phyloP scores from a whole-genome alignment of 1,140 invertebrate species.

The Scaptomyza hsui region DNA sequence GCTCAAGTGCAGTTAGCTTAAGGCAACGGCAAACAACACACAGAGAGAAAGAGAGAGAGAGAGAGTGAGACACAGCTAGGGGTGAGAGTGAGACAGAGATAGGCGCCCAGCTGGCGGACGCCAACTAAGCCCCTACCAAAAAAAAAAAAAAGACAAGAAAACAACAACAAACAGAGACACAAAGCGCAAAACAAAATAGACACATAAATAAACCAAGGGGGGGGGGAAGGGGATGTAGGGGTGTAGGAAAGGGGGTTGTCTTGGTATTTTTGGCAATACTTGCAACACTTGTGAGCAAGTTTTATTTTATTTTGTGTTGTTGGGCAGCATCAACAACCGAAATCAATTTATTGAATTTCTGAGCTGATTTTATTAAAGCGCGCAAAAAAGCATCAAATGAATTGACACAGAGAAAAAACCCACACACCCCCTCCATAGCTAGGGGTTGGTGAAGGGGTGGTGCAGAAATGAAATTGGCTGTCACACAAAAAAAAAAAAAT shows the following conservation, averaged over 20 bases:
- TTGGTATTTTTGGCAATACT: slow-evolving; percentile 36
- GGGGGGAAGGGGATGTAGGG: not conserved
- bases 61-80: not conserved
- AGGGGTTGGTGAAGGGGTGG: not conserved
- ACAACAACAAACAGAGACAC: slow-evolving; percentile 43
- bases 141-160: slow-evolving; percentile 28
- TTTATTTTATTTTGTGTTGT: not conserved
- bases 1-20: slow-evolving; percentile 41
- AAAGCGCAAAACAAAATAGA: slow-evolving; percentile 47
- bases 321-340: slow-evolving; percentile 32
- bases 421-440: not conserved
- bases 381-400: slow-evolving; percentile 53
- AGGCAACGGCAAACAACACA: not conserved
- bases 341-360: slow-evolving; percentile 81
- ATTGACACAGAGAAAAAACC: slow-evolving; percentile 18
- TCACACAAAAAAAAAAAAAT: slow-evolving; percentile 32
- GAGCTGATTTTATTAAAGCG: slow-evolving; percentile 76
- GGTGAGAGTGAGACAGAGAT: slow-evolving; percentile 19
- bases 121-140: slow-evolving; percentile 35
- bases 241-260: slow-evolving; percentile 5
- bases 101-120: slow-evolving; percentile 71
- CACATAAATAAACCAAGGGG: slow-evolving; percentile 13
- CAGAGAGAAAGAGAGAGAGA: not conserved
- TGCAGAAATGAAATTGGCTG: slow-evolving; percentile 57
- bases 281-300: slow-evolving; percentile 59